These are phyloP conservation scores for Anarsia innoxiella DNA, from an alignment of 2,888 invertebrate genomes.

Conservation along the genomic window DNA sequence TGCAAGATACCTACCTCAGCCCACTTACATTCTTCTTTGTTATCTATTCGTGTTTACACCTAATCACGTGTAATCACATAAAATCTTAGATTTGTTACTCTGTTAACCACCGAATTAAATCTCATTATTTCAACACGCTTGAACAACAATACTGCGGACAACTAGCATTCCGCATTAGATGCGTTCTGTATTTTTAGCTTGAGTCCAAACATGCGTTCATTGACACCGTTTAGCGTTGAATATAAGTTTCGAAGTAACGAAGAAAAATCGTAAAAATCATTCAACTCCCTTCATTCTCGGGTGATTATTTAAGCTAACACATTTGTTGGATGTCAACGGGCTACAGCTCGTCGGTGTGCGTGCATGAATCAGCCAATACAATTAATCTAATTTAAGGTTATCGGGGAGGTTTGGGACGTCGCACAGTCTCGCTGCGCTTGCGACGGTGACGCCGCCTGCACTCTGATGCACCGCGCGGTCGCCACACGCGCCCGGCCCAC, in stretches of 20 bases:
- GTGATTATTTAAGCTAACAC: constrained; percentile 55
- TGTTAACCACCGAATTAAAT: no score
- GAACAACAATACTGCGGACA: no score
- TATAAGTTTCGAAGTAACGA: constrained; percentile 5
- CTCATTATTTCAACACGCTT: no score
- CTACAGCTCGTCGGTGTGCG: constrained; percentile 36
- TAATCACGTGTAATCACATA: no score
- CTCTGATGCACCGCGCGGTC: constrained; percentile 27
- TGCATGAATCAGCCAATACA: constrained; percentile 70
- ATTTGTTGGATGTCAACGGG: constrained; percentile 65
- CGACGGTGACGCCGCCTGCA: constrained; percentile 31
- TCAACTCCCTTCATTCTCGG: constrained; percentile 43
- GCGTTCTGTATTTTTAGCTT: constrained; percentile 13
- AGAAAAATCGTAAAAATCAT: constrained; percentile 36
- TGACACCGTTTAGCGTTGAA: constrained; percentile 10
- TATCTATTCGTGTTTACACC: no score
- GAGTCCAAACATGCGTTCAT: constrained; percentile 12
- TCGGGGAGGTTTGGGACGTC: constrained; percentile 64
- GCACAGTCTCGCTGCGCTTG: constrained; percentile 63
- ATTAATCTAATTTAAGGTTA: constrained; percentile 74
- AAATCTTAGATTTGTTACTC: no score
- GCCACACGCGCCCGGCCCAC: constrained; percentile 5
- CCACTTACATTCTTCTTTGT: no score
- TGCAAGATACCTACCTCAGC: no score
- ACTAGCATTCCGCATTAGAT: constrained; percentile 7